Percentiles rank a stretch among this genome's conserved stretches.
Evolutionary conservation across 2,113 vertebrate genomes (phyloP).

Genomic region (Chrysochloris asiatica): DNA sequence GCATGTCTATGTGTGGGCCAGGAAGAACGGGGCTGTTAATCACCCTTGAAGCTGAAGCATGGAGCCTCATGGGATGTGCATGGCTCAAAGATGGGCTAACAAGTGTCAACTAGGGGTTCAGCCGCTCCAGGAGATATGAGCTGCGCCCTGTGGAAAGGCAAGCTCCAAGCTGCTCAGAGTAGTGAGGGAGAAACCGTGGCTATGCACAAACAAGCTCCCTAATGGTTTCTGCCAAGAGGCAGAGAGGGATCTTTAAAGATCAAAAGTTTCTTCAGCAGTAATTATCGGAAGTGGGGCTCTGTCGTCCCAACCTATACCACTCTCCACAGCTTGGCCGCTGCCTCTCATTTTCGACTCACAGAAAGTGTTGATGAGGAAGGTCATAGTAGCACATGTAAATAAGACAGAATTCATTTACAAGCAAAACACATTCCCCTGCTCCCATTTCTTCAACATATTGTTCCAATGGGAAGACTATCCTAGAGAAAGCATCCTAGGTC

Average conservation of each 20-base stretch:
- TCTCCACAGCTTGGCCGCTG: neutral
- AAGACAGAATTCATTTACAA: slow-evolving; percentile 11
- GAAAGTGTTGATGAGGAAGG: slow-evolving; percentile 26
- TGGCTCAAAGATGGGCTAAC: slow-evolving; percentile 7
- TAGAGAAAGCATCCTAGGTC: neutral
- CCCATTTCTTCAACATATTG: neutral
- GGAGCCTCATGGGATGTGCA: slow-evolving; percentile 31
- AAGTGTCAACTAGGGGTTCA: no score
- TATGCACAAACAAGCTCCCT: neutral
- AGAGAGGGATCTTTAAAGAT: neutral
- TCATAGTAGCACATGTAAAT: slow-evolving; percentile 14
- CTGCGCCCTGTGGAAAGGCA: neutral
- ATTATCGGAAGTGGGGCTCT: slow-evolving; percentile 12
- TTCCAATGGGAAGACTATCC: neutral
- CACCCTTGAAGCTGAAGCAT: slow-evolving; percentile 8
- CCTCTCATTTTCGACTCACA: slow-evolving; percentile 26
- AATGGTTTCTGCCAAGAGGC: neutral
- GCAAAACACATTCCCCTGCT: neutral
- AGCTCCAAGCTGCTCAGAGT: neutral
- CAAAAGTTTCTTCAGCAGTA: slow-evolving; percentile 4
- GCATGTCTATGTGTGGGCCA: neutral
- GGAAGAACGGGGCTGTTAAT: slow-evolving; percentile 27
- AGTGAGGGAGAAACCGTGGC: neutral
- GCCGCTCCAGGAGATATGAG: neutral
- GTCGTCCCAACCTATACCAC: no score